A percentile compares a stretch with the other conserved stretches of the same genome.
phyloP scores from a whole-genome alignment of 1,140 invertebrate genomes.

The Melitaea cinxia region DNA sequence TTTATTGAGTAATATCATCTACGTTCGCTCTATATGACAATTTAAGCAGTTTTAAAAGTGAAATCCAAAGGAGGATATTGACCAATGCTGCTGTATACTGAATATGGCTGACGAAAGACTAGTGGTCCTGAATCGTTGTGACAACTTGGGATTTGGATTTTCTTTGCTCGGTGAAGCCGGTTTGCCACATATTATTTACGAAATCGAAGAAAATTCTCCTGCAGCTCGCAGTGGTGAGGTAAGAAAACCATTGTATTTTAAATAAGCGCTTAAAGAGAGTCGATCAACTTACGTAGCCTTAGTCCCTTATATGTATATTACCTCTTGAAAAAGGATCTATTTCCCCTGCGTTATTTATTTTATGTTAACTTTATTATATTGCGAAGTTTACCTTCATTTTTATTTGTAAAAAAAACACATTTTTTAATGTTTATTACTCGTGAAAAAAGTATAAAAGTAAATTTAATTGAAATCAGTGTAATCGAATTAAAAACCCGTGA shows the following conservation, averaged over 20 bases:
- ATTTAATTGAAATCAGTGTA: no score
- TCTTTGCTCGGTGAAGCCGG: constrained; percentile 93
- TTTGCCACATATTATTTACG: constrained; percentile 94
- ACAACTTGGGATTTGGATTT: constrained; percentile 93
- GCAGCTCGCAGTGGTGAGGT: constrained; percentile 94
- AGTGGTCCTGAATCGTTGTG: constrained; percentile 91
- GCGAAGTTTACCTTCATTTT: neutral
- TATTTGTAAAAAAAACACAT: no score
- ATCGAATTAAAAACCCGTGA: no score
- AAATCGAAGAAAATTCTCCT: constrained; percentile 95
- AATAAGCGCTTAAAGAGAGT: neutral
- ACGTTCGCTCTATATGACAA: constrained; percentile 45
- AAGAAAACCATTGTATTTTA: constrained; percentile 63
- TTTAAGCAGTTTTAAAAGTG: constrained; percentile 61
- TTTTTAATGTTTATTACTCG: no score
- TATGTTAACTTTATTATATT: neutral
- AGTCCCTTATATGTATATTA: neutral
- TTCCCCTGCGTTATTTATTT: neutral
- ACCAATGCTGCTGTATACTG: constrained; percentile 79
- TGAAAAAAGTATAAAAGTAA: no score
- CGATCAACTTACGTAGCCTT: neutral
- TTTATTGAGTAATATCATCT: constrained; percentile 53
- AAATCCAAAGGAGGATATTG: constrained; percentile 63
- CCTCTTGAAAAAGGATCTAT: neutral
- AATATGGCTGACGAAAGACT: constrained; percentile 93